Evolutionary conservation across 2,888 invertebrate genomes (phyloP).

Genomic region (Galerucella pusilla): DNA sequence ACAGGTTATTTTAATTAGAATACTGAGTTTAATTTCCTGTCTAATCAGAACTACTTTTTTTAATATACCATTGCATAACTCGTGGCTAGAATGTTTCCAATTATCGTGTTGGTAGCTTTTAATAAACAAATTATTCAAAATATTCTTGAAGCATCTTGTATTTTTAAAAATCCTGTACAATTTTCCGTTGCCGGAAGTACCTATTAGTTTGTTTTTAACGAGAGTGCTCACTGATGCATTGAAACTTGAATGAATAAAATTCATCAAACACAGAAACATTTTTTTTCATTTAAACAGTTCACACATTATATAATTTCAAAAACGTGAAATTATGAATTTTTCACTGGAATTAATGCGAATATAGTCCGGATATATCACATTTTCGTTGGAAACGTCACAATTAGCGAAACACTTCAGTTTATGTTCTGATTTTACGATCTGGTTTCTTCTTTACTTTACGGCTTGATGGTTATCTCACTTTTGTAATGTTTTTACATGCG

Average conservation of each 20-base stretch:
- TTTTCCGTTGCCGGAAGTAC: too few relatives aligned
- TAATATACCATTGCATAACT: too few relatives aligned
- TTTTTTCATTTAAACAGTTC: too few relatives aligned
- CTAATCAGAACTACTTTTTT: too few relatives aligned
- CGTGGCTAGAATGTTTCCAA: too few relatives aligned
- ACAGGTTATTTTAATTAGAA: too few relatives aligned
- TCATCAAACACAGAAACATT: neutral
- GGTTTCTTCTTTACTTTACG: constrained; percentile 5
- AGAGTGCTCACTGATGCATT: neutral
- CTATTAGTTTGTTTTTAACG: neutral
- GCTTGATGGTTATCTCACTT: constrained; percentile 7
- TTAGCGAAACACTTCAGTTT: constrained; percentile 4
- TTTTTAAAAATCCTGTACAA: too few relatives aligned
- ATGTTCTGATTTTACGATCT: constrained; percentile 3
- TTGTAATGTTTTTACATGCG: neutral
- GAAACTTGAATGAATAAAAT: neutral
- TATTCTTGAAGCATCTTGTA: too few relatives aligned
- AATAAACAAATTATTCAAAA: too few relatives aligned
- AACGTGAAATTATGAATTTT: too few relatives aligned
- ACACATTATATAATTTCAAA: neutral
- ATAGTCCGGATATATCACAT: neutral
- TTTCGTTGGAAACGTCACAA: constrained; percentile 9
- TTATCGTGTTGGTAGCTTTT: too few relatives aligned
- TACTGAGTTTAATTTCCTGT: too few relatives aligned
- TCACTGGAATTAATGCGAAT: neutral